Base-by-base conservation (phyloP, 2,888 invertebrate species). In the Noctua pronuba region DNA sequence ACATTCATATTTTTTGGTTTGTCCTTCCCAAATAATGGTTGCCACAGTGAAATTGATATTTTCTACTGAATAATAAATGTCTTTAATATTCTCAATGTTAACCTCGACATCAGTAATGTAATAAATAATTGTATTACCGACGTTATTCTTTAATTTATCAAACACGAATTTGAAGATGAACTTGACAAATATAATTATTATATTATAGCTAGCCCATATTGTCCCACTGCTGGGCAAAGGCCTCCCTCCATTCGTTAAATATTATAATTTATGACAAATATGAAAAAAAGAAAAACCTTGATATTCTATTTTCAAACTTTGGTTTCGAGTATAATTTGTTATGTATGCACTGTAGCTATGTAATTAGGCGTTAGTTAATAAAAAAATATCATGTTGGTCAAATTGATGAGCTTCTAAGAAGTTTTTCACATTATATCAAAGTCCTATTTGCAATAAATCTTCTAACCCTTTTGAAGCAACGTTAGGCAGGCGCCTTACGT, bases 61-160 rank as follows among this genome's bases (percentile, higher is more conserved):
- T n/a, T 66, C 7, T 52, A 60, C 24, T 78, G 66, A 78, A 70
- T 66, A 60, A 55, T 70, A 38, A 60, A 83, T 68, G 7, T 46
- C 16, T 62, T 8, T 16, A 49, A 49, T 72, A 72, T 31, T 58
- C 8, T 44, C 28, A 49, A 60, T 44, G 49, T 38, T 64, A 67
- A 52, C 44, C 1, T 52, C 11, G n/a, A 55, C 55, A 77, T 46
- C 2, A 28, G 28, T 44, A 16, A n/a, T 31, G 3, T 41, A 65
- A n/a, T 24, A 76, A 62, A 60, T n/a, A 55, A 21, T 49, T 75
- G 49, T 41, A 31, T 71, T 44, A 41, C 16, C 21, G 35, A 38
- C 16, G 7, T 46, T 31, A 41, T 46, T 18, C 13, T 81, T 62
- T 81, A 41, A 28, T 41, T n/a, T 65, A 49, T 41, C 55, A 28